Evolutionary conservation across 1,140 invertebrate genomes (phyloP).

Genomic region (Chrysomallon squamiferum): DNA sequence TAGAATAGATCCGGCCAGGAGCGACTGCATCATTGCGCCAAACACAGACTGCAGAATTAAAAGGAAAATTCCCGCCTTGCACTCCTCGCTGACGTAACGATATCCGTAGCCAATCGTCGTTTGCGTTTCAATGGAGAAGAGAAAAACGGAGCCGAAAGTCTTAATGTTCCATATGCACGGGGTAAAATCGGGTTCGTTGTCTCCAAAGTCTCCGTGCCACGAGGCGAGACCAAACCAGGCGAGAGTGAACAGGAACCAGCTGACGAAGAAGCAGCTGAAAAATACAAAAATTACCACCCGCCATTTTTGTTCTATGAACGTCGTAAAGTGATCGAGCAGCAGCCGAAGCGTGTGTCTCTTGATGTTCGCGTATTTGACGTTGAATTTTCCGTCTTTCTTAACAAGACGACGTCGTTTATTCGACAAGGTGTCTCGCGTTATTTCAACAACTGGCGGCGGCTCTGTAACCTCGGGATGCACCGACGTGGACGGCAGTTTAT

Average conservation of each 20-base stretch:
- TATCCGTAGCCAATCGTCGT: constrained; percentile 65
- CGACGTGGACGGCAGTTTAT: too few relatives aligned
- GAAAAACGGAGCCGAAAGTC: constrained; percentile 45
- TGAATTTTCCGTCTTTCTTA: background rate
- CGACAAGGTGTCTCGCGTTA: too few relatives aligned
- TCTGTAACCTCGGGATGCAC: too few relatives aligned
- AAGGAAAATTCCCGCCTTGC: constrained; percentile 24
- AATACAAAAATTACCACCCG: constrained; percentile 94
- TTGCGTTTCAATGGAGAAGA: constrained; percentile 65
- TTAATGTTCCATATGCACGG: constrained; percentile 42
- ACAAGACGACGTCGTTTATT: background rate
- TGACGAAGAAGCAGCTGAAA: constrained; percentile 87
- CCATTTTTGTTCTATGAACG: constrained; percentile 75
- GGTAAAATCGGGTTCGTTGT: constrained; percentile 57
- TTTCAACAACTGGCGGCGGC: too few relatives aligned
- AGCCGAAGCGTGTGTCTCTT: constrained; percentile 33
- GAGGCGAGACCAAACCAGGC: constrained; percentile 94
- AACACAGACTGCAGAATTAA: constrained; percentile 46
- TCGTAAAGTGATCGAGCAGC: constrained; percentile 49
- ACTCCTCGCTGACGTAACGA: constrained; percentile 72
- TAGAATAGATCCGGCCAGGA: constrained; percentile 41
- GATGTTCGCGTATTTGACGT: background rate
- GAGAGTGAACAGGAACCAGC: constrained; percentile 89
- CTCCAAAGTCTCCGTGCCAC: constrained; percentile 83
- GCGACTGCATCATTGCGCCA: constrained; percentile 40